Percentiles rank a stretch among this genome's conserved stretches.
These are phyloP conservation scores for Alosa alosa DNA, from an alignment of 2,113 vertebrate species.

Conservation along the genomic window DNA sequence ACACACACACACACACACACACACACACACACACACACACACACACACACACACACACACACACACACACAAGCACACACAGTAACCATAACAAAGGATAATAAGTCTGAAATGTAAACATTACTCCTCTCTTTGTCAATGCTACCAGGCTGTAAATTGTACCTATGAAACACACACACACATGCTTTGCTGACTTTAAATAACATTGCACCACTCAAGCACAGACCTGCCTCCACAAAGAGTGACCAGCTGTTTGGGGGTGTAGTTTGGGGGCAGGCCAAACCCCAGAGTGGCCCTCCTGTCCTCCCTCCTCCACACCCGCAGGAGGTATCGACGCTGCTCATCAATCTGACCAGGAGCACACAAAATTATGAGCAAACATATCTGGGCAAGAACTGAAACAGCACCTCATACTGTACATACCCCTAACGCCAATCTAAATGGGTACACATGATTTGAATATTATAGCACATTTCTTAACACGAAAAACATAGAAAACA, in stretches of 20 bases:
- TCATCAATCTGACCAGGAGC: slow-evolving; percentile 62
- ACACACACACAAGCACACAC: slow-evolving; percentile 10
- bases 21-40: slow-evolving; percentile 11
- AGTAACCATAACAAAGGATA: background rate
- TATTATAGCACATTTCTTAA: background rate
- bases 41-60: slow-evolving; percentile 11
- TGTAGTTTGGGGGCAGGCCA: slow-evolving; percentile 68
- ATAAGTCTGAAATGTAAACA: background rate
- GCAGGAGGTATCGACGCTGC: slow-evolving; percentile 67
- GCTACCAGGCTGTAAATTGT: slow-evolving; percentile 1
- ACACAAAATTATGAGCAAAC: background rate
- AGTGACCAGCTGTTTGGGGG: slow-evolving; percentile 70
- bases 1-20: background rate
- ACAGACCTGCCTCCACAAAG: slow-evolving; percentile 64
- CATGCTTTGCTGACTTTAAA: background rate
- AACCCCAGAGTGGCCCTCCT: slow-evolving; percentile 53
- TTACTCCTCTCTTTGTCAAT: background rate
- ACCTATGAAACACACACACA: slow-evolving; percentile 3
- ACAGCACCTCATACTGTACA: background rate
- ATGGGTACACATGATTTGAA: background rate
- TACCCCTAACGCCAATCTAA: background rate
- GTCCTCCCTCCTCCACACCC: slow-evolving; percentile 59
- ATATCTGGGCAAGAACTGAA: background rate
- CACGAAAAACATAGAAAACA: background rate
- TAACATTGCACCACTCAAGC: background rate